Conservation (phyloP, 2,797 vertebrate species). For the Sylvia borin region DNA sequence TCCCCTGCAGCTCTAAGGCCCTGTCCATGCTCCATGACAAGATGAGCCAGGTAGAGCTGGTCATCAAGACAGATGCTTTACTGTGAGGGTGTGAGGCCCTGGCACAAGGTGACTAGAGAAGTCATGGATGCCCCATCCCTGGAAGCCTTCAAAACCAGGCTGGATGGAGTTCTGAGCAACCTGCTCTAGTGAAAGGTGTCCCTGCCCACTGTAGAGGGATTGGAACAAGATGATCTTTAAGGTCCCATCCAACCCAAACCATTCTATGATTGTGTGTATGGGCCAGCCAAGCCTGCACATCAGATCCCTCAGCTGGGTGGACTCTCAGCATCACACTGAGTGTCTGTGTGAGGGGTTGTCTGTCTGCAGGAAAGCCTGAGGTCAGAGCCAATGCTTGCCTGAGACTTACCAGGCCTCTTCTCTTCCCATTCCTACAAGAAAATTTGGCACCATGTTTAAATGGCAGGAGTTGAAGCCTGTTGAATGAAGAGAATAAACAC, state of each 20-base stretch:
- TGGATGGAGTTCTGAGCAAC: background rate
- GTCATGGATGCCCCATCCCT: background rate
- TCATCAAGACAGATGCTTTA: background rate
- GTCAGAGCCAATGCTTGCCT: background rate
- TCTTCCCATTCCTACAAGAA: background rate
- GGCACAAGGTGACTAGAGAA: background rate
- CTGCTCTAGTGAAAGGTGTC: background rate
- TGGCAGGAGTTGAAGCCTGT: background rate
- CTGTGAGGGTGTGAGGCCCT: background rate
- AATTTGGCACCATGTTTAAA: background rate
- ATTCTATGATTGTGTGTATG: rapidly evolving
- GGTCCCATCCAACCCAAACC: background rate
- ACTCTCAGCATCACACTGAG: background rate
- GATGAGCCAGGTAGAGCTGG: background rate
- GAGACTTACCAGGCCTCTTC: background rate
- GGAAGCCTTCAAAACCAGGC: background rate
- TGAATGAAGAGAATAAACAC: background rate
- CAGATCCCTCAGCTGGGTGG: background rate
- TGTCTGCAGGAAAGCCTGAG: background rate
- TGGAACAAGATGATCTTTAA: background rate
- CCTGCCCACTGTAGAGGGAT: background rate
- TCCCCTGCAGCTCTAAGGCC: background rate
- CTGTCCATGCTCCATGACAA: rapidly evolving
- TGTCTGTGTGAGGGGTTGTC: background rate
- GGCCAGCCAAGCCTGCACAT: background rate